A percentile compares a stretch with the other conserved stretches of the same genome.
These are phyloP conservation scores for Agrochola lota DNA, from an alignment of 2,888 invertebrate species.

Conservation along the genomic window DNA sequence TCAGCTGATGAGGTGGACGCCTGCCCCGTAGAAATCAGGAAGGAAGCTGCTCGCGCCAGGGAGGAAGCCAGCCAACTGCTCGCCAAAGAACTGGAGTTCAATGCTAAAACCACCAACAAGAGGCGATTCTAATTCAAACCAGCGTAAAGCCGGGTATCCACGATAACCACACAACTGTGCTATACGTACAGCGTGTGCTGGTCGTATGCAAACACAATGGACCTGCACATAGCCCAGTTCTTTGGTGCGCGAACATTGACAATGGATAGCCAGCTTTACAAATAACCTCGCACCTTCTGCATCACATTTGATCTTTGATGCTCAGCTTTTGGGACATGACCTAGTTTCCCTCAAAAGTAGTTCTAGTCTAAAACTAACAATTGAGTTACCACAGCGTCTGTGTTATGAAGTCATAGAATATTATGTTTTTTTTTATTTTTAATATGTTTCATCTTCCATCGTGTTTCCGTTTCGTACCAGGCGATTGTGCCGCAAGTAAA, in stretches of 20 bases:
- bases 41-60: slow-evolving; percentile 76
- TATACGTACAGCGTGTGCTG: not conserved
- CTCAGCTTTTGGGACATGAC: slow-evolving; percentile 35
- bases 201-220: not conserved
- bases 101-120: slow-evolving; percentile 54
- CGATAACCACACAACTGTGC: not conserved
- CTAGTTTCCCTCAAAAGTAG: slow-evolving; percentile 54
- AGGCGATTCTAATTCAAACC: slow-evolving; percentile 38
- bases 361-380: slow-evolving; percentile 67
- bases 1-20: slow-evolving; percentile 94
- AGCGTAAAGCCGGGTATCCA: slow-evolving; percentile 12
- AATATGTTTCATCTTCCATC: slow-evolving; percentile 35
- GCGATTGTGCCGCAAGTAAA: slow-evolving; percentile 20
- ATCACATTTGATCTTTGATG: slow-evolving; percentile 42
- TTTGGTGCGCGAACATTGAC: not conserved
- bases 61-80: slow-evolving; percentile 77
- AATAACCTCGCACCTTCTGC: slow-evolving; percentile 32
- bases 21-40: slow-evolving; percentile 90
- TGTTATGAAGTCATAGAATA: slow-evolving; percentile 56
- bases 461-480: slow-evolving; percentile 9
- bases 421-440: slow-evolving; percentile 35
- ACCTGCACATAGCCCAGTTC: not conserved
- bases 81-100: slow-evolving; percentile 78
- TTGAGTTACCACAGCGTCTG: slow-evolving; percentile 64
- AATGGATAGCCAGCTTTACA: slow-evolving; percentile 4